Conservation (phyloP, 2,113 vertebrate species). For the Tor tambroides region DNA sequence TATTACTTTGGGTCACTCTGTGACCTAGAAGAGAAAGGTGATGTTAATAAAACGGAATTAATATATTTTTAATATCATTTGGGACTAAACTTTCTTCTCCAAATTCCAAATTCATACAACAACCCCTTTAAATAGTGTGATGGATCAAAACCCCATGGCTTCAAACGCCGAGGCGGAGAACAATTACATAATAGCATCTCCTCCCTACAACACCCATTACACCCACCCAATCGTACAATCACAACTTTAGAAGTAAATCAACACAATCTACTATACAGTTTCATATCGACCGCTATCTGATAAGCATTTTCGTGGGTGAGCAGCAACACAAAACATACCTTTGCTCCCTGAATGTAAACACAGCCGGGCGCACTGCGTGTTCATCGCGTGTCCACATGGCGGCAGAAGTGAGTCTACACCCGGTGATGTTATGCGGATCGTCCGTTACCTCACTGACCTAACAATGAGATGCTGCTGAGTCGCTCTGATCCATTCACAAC, state of each 20-base stretch:
- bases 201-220: not conserved
- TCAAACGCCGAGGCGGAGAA: not conserved
- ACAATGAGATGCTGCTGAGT: constrained; percentile 44
- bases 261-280: not conserved
- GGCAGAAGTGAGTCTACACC: constrained; percentile 15
- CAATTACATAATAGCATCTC: not conserved
- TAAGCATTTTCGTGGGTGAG: not conserved
- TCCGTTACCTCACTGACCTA: constrained; percentile 33
- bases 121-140: not conserved
- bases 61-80: not conserved
- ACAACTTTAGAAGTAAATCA: not conserved
- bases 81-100: not conserved
- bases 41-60: not conserved
- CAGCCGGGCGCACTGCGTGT: not conserved
- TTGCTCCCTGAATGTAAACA: not conserved
- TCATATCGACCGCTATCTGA: no score
- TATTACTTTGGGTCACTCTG: not conserved
- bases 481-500: constrained; percentile 25
- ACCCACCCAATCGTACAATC: not conserved
- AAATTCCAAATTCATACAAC: not conserved
- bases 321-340: not conserved
- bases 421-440: constrained; percentile 5
- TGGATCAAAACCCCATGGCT: not conserved
- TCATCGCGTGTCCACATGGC: constrained; percentile 24
- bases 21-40: not conserved